These are phyloP conservation scores for Candidula unifasciata DNA, from an alignment of 2,888 invertebrate species.

Conservation along the genomic window DNA sequence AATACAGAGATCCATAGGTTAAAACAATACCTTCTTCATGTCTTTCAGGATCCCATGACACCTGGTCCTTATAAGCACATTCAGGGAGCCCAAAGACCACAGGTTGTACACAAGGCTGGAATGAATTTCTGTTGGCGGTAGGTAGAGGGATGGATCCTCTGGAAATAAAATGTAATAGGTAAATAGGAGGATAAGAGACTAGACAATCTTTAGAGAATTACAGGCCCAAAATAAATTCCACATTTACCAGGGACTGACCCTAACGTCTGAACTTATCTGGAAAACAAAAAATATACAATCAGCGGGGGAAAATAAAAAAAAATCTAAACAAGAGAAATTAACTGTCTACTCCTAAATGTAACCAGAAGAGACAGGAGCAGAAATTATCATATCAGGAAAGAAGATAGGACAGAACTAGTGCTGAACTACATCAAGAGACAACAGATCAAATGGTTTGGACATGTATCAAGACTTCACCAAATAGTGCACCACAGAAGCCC, in stretches of 20 bases:
- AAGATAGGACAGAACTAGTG: no score
- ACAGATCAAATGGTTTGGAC: no score
- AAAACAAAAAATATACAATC: neutral
- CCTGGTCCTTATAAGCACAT: slow-evolving; percentile 64
- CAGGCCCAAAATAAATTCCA: no score
- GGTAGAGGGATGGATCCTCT: slow-evolving; percentile 36
- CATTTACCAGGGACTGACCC: no score
- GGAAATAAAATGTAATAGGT: neutral
- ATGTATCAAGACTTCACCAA: no score
- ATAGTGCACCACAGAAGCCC: no score
- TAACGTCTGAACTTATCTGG: neutral
- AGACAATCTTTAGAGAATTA: no score
- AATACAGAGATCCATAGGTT: neutral
- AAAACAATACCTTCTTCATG: slow-evolving; percentile 26
- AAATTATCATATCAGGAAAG: no score
- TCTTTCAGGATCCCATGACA: slow-evolving; percentile 64
- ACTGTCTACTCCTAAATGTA: no score
- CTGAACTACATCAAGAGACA: no score
- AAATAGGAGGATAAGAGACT: no score
- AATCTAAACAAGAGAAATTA: neutral
- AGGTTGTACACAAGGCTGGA: slow-evolving; percentile 66
- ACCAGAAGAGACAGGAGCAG: no score
- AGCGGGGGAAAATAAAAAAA: neutral
- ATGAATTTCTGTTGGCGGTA: slow-evolving; percentile 26
- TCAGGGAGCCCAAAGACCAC: slow-evolving; percentile 65